Evolutionary conservation across 2,113 vertebrate species (phyloP), one percentile per base, ranked within the genome.

Genomic region (Sorex fumeus): DNA sequence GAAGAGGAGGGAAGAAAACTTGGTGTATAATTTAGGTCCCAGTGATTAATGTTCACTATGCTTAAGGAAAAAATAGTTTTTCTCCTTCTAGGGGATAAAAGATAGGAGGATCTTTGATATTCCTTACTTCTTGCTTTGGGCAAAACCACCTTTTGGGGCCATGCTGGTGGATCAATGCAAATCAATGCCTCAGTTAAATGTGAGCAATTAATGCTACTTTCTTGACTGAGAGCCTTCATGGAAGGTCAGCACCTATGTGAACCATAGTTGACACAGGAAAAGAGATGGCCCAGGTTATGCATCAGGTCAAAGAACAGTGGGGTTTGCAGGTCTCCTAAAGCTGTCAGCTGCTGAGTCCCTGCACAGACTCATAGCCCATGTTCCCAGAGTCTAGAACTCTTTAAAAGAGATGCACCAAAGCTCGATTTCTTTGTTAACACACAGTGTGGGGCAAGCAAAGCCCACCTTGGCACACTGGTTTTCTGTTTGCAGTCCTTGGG

Each of bases 401-500:
- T 91, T 89, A 40, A 16, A 62, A 76, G 74, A 57, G 60, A 47
- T 21, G 60, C 75, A 45, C 47, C 75, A 88, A 78, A 69, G 45
- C 34, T 82, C 74, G 66, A 71, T 85, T 79, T 88, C 36, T 50
- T 1, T 67, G 43, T 19, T 23, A 86, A 92, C 93, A 86, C 67
- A 86, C n/a, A 66, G 32, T 21, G 19, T 64, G 69, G 92, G 69
- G 64, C 95, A 92, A 84, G 87, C 66, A 79, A 71, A 95, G 86
- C 87, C 85, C 92, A 90, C 92, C 62, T 84, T 84, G 76, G 89
- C 69, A 40, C 36, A 4, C 1, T 8, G 91, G 72, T 84, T 82
- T 80, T 74, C 10, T 9, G 45, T 94, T 91, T 95, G 91, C 75
- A 71, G 4, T 92, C 76, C 94, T 71, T 78, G 89, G 89, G 82